Evolutionary conservation across 2,797 vertebrate species (phyloP).

Genomic region (Poecilia gillii): DNA sequence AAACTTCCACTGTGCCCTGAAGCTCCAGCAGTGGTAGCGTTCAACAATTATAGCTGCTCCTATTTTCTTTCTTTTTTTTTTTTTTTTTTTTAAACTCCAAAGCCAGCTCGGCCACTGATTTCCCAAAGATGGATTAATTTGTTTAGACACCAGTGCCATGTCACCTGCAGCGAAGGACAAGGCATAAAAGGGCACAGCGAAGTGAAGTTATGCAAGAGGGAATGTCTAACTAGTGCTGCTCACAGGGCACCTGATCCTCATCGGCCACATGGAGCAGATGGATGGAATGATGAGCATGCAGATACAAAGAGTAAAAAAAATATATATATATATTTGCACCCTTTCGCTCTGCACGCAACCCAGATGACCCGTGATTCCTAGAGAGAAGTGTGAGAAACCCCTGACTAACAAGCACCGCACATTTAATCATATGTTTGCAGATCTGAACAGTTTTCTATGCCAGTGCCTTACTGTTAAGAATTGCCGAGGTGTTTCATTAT

Average conservation of each 20-base stretch:
- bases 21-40: conserved; percentile 46
- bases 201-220: conserved; percentile 28
- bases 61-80: conserved; percentile 23
- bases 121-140: conserved; percentile 42
- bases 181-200: conserved; percentile 32
- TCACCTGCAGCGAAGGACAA: conserved; percentile 33
- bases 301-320: conserved; percentile 37
- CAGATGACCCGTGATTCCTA: conserved; percentile 53
- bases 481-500: conserved; percentile 10
- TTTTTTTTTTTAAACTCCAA: conserved; percentile 7
- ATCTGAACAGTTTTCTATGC: conserved; percentile 39
- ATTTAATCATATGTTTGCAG: conserved; percentile 25
- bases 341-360: conserved; percentile 22
- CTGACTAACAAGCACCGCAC: conserved; percentile 36
- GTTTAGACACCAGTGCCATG: conserved; percentile 46
- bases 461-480: conserved; percentile 24
- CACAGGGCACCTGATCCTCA: conserved; percentile 35
- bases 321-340: conserved; percentile 23
- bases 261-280: conserved; percentile 47
- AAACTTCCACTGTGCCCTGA: conserved; percentile 43
- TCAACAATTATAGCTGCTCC: conserved; percentile 17
- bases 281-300: conserved; percentile 65
- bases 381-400: conserved; percentile 57
- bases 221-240: conserved; percentile 68
- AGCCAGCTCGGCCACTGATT: conserved; percentile 29